Conservation (phyloP, 2,113 vertebrate species). For the Xiphorhynchus elegans region DNA sequence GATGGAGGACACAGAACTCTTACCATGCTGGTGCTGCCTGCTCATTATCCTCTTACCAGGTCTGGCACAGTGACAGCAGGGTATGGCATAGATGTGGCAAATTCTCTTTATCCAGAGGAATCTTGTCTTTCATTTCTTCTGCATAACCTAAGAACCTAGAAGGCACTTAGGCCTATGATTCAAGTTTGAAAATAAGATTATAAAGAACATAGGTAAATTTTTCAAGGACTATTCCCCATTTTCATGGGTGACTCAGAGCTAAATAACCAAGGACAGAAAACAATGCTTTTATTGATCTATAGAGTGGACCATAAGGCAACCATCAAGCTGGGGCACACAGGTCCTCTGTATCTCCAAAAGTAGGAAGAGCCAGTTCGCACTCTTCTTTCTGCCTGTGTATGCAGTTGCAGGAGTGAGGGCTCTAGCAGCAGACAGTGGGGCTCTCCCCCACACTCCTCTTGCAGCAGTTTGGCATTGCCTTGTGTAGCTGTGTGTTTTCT, state of each 20-base stretch:
- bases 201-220: neutral
- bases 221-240: neutral
- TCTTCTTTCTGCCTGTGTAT: neutral
- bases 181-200: neutral
- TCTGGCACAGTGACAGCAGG: accelerated
- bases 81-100: neutral
- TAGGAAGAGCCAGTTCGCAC: neutral
- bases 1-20: neutral
- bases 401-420: neutral
- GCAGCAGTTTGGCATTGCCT: neutral
- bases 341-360: neutral
- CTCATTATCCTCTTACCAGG: neutral
- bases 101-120: neutral
- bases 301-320: neutral
- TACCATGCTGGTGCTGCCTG: neutral
- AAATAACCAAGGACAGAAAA: neutral
- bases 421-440: accelerated
- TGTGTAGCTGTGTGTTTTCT: neutral
- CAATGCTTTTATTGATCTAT: neutral
- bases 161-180: neutral
- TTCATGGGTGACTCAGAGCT: neutral
- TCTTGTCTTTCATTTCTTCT: neutral
- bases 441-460: neutral
- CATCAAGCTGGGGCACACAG: neutral
- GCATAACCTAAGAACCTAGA: neutral